phyloP scores from a whole-genome alignment of 2,888 invertebrate genomes.

The Gibbula magus region DNA sequence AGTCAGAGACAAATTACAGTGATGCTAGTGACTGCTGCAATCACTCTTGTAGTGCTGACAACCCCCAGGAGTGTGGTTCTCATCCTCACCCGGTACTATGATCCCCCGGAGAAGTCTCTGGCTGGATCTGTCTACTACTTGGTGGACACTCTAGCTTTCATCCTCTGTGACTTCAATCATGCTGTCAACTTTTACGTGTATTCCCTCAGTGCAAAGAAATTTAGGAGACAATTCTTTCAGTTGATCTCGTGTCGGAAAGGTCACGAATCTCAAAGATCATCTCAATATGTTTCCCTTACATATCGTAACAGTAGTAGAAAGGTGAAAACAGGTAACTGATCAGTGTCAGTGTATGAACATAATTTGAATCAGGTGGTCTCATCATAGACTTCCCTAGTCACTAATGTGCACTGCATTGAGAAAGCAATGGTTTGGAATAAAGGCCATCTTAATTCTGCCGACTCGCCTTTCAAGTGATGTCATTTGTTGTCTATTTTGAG shows the following conservation, averaged over 20 bases:
- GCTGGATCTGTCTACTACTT: conserved; percentile 23
- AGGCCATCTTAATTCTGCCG: too few relatives aligned
- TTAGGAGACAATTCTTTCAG: conserved; percentile 49
- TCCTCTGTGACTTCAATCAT: conserved; percentile 59
- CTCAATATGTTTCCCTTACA: too few relatives aligned
- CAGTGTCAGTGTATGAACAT: too few relatives aligned
- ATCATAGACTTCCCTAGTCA: too few relatives aligned
- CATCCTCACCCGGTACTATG: conserved; percentile 24
- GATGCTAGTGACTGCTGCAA: conserved; percentile 36
- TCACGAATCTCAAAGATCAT: too few relatives aligned
- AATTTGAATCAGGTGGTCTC: too few relatives aligned
- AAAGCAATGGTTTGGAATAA: too few relatives aligned
- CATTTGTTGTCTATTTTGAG: too few relatives aligned
- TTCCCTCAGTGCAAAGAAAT: conserved; percentile 55
- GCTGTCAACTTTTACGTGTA: conserved; percentile 64
- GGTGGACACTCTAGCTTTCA: conserved; percentile 36
- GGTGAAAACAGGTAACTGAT: too few relatives aligned
- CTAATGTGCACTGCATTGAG: too few relatives aligned
- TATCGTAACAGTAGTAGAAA: too few relatives aligned
- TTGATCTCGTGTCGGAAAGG: conserved; percentile 37
- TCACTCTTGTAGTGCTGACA: conserved; percentile 5
- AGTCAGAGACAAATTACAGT: conserved; percentile 32
- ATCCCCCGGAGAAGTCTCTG: background rate
- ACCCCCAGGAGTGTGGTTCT: conserved; percentile 27
- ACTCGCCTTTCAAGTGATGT: too few relatives aligned